Conservation (phyloP, 2,113 vertebrate species). For the Physeter macrocephalus region DNA sequence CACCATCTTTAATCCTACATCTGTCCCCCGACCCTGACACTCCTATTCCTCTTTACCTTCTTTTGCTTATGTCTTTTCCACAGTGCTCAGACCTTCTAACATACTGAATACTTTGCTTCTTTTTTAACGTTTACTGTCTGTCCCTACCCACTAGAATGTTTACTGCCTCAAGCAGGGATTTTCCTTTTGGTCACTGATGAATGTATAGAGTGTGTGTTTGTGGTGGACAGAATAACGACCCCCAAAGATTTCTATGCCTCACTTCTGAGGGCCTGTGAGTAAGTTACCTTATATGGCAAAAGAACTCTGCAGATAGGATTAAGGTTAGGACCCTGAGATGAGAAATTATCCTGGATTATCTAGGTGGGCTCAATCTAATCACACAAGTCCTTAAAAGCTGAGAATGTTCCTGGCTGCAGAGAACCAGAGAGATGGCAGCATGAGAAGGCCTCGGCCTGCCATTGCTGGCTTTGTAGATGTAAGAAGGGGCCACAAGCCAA, state of each 20-base stretch:
- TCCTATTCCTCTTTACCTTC: neutral
- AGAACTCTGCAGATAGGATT: neutral
- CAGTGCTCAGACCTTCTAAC: neutral
- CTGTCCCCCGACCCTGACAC: fast-evolving
- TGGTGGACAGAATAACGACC: neutral
- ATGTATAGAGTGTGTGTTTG: neutral
- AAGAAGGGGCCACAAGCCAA: neutral
- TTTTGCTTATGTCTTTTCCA: neutral
- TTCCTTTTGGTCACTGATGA: neutral
- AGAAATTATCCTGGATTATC: neutral
- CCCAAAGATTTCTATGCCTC: neutral
- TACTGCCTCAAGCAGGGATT: neutral
- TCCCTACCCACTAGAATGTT: neutral
- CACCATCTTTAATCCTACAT: neutral
- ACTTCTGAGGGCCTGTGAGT: neutral
- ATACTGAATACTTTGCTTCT: neutral
- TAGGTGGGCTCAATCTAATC: neutral
- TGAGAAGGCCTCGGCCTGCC: neutral
- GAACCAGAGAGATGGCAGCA: neutral
- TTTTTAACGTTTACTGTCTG: neutral
- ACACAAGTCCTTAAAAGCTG: neutral
- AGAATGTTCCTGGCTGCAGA: neutral
- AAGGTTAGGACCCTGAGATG: neutral
- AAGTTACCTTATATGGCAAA: neutral
- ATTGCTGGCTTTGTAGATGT: neutral